Evolutionary conservation across 2,888 invertebrate genomes (phyloP), one percentile per base, ranked within the genome.

Genomic region (Parnassius smintheus): DNA sequence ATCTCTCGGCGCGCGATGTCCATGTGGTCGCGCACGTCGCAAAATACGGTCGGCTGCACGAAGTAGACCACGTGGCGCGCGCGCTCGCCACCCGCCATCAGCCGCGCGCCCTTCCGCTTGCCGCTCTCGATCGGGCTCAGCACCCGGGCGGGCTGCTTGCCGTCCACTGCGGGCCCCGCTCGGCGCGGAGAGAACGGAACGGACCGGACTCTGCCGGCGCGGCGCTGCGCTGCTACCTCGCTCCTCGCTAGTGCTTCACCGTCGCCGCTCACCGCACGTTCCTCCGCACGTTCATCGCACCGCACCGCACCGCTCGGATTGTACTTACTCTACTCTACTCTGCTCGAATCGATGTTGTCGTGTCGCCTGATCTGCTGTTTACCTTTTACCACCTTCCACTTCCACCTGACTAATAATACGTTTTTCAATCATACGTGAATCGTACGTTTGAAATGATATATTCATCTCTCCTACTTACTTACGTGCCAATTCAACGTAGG

Each of bases 91-190:
- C 99, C 99, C 53, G 95, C 93, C 41, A 96, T 93, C 56, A 98
- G 86, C 72, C 93, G 94, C 2, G 98, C 99, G 2, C 99, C 99
- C 80, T 98, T 95, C 65, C 94, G 87, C 78, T 95, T 95, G 45
- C 99, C 99, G 53, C 92, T 88, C 66, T 96, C 93, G 68, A 99
- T 97, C 67, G 98, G 83, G 0, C 88, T 80, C 56, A 99, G 87
- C 73, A 99, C 97, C 85, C 96, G 98, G 0, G 94, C 87, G 83
- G 96, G 93, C 80, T 98, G 98, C 35, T 95, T 94, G 49, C 94
- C 88, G 82, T 98, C 97, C 64, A 98, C 95, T 98, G 98, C 0
- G 98, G 98, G 2, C 98, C 98, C 79, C 98, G 97, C 73, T 98
- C 96, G 0, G 95, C 95, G 59, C 93, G 93, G 75, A 67, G 96